Percentiles rank a stretch among this genome's conserved stretches.
Conservation (phyloP, 2,113 vertebrate genomes). For the Synchiropus splendidus region DNA sequence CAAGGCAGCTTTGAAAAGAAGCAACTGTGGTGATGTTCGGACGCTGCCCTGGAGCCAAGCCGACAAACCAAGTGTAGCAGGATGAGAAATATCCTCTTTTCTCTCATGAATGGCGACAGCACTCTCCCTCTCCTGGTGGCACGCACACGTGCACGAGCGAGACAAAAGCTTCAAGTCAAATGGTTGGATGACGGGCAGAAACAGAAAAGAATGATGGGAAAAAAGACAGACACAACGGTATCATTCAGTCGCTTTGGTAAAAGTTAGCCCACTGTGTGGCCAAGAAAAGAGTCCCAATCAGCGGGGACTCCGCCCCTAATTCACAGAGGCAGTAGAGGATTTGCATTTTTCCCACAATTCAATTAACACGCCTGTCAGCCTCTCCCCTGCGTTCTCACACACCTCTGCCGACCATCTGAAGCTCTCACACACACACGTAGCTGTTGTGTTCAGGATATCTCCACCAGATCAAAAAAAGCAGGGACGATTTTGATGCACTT, state of each 20-base stretch:
- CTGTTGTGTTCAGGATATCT: no score
- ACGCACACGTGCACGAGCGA: neutral
- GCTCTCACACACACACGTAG: conserved; percentile 13
- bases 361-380: conserved; percentile 71
- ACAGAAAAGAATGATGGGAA: conserved; percentile 15
- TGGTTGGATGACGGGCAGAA: conserved; percentile 12
- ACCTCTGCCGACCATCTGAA: conserved; percentile 22
- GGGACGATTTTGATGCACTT: conserved; percentile 21
- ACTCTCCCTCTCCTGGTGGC: conserved; percentile 14
- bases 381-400: conserved; percentile 39
- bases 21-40: conserved; percentile 23
- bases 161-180: conserved; percentile 11
- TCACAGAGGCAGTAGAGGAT: conserved; percentile 46
- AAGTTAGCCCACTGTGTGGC: conserved; percentile 22
- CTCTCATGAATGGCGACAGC: conserved; percentile 37
- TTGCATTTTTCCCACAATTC: conserved; percentile 73
- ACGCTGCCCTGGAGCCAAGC: conserved; percentile 23
- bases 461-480: conserved; percentile 22
- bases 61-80: conserved; percentile 38
- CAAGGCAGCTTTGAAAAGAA: conserved; percentile 10
- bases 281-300: conserved; percentile 31
- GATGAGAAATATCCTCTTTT: conserved; percentile 25
- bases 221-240: conserved; percentile 21
- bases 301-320: conserved; percentile 48
- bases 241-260: conserved; percentile 24